Evolutionary conservation across 2,113 vertebrate species (phyloP).

Genomic region (Eudorcas thomsonii): DNA sequence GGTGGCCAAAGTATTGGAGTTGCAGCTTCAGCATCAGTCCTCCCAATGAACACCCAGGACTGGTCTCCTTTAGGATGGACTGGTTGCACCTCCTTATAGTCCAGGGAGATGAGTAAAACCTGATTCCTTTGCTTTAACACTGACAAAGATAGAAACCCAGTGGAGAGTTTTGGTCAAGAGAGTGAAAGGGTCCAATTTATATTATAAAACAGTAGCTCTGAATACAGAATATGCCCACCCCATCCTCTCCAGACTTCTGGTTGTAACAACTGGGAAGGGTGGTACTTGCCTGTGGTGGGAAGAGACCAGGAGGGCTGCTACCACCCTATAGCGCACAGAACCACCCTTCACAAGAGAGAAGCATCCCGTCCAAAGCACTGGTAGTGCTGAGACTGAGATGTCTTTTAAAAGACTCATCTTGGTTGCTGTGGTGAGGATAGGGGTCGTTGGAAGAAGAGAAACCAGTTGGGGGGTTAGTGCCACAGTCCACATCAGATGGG

Average conservation of each 20-base stretch:
- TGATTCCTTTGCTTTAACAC: not conserved
- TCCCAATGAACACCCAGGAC: too few relatives aligned
- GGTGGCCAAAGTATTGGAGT: too few relatives aligned
- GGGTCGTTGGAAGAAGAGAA: not conserved
- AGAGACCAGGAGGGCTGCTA: not conserved
- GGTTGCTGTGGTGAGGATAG: not conserved
- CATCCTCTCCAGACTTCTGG: not conserved
- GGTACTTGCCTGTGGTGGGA: not conserved
- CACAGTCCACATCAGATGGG: not conserved
- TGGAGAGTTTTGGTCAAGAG: not conserved
- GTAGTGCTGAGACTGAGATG: not conserved
- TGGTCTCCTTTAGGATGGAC: too few relatives aligned
- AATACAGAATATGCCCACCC: not conserved
- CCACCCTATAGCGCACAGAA: not conserved
- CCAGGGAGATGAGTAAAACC: not conserved
- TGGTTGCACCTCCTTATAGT: too few relatives aligned
- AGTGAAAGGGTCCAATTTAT: not conserved
- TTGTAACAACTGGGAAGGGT: not conserved
- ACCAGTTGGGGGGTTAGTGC: not conserved
- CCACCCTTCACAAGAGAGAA: not conserved
- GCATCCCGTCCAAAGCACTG: not conserved
- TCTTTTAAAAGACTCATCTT: not conserved
- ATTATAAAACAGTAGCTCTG: not conserved
- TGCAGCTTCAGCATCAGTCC: too few relatives aligned
- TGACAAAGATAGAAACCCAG: not conserved